Conservation (phyloP, 2,113 vertebrate species). For the human (Homo sapiens) region DNA sequence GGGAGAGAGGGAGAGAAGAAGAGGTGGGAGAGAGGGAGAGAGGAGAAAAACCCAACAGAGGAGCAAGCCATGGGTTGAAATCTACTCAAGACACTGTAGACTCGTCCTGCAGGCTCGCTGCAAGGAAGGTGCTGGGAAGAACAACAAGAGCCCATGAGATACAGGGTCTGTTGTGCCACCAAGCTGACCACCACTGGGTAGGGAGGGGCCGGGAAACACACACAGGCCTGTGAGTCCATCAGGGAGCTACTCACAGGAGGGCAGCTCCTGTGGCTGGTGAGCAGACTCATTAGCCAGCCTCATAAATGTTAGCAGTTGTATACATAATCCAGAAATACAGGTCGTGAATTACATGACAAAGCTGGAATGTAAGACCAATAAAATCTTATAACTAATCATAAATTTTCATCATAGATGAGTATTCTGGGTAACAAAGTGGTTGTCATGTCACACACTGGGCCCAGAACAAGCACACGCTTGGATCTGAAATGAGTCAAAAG, state of each 20-base stretch:
- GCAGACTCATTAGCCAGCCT: not conserved
- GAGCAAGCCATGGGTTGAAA: not conserved
- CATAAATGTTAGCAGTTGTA: slow-evolving; percentile 34
- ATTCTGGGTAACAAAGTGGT: not conserved
- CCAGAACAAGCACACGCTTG: not conserved
- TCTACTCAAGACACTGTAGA: not conserved
- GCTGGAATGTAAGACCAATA: not conserved
- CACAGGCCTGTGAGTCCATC: not conserved
- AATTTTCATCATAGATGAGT: not conserved
- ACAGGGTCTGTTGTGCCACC: not conserved
- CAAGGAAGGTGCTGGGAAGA: not conserved
- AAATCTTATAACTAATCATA: not conserved
- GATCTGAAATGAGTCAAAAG: not conserved
- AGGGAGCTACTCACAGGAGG: not conserved
- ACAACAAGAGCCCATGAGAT: not conserved
- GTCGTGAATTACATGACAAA: not conserved
- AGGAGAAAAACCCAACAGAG: no score
- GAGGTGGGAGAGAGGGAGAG: not conserved
- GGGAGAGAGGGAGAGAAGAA: fast-evolving
- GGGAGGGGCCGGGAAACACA: not conserved
- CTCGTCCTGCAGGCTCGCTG: not conserved
- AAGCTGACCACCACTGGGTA: not conserved
- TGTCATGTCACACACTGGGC: not conserved
- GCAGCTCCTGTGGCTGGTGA: not conserved
- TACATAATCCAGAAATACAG: not conserved